Conservation (phyloP, 2,797 vertebrate genomes). For the Menidia menidia region DNA sequence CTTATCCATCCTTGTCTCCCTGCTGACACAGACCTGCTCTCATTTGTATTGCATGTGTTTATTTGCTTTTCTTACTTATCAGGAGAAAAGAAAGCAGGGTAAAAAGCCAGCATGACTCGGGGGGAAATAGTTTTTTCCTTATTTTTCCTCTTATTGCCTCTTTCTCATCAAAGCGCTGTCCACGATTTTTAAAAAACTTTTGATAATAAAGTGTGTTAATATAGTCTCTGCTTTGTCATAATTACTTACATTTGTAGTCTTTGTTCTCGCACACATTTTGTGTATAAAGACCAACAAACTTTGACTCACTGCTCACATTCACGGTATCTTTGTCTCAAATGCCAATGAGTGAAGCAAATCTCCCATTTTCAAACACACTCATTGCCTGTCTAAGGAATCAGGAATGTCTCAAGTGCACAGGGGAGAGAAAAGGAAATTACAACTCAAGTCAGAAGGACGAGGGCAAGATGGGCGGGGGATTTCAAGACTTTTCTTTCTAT, state of each 20-base stretch:
- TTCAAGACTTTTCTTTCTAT: conserved; percentile 55
- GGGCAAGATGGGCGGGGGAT: conserved; percentile 46
- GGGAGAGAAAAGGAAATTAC: conserved; percentile 76
- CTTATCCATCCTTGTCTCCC: conserved; percentile 52
- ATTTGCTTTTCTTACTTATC: conserved; percentile 51
- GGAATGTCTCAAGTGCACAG: conserved; percentile 74
- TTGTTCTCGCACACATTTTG: conserved; percentile 50
- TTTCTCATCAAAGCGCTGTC: conserved; percentile 35
- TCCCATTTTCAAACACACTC: conserved; percentile 60
- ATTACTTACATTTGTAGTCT: background rate
- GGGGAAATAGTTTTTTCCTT: conserved; percentile 25
- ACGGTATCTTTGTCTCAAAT: conserved; percentile 43
- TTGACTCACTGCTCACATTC: conserved; percentile 23
- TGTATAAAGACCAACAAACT: conserved; percentile 36
- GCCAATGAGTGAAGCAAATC: conserved; percentile 39
- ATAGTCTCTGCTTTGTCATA: conserved; percentile 22
- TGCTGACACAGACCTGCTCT: conserved; percentile 65
- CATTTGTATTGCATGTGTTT: conserved; percentile 57
- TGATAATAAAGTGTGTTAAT: conserved; percentile 11
- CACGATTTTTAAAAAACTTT: conserved; percentile 3
- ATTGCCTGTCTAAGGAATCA: conserved; percentile 74
- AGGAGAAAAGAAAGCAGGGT: conserved; percentile 44
- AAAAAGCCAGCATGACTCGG: conserved; percentile 20
- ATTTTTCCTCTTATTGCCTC: conserved; percentile 19
- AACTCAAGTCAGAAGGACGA: conserved; percentile 59